A percentile compares a stretch with the other conserved stretches of the same genome.
phyloP scores from a whole-genome alignment of 2,113 vertebrate species.

The Anoplopoma fimbria region DNA sequence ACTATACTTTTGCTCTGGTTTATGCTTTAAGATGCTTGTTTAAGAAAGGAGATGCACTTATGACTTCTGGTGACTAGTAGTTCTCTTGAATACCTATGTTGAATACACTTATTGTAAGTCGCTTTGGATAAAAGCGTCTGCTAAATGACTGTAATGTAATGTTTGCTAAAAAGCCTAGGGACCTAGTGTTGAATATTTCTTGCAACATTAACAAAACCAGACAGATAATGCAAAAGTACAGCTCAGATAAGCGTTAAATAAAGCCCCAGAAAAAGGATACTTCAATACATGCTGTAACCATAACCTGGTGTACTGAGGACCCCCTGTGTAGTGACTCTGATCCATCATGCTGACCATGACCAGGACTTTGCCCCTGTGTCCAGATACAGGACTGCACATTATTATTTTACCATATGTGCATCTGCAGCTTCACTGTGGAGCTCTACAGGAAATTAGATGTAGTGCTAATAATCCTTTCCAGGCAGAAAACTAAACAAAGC shows the following conservation, averaged over 20 bases:
- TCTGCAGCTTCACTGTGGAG: background rate
- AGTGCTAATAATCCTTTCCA: background rate
- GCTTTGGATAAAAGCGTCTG: too few species aligned
- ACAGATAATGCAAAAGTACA: background rate
- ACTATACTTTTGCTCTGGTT: too few species aligned
- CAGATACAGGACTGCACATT: background rate
- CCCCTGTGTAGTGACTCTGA: background rate
- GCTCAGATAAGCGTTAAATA: background rate
- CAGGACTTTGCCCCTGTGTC: background rate
- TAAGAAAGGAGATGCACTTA: too few species aligned
- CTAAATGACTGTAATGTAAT: too few species aligned
- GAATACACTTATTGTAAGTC: too few species aligned
- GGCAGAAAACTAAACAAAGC: background rate
- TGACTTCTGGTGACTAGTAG: too few species aligned
- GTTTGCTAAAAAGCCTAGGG: conserved; percentile 1
- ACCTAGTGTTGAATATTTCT: background rate
- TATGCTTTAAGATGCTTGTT: too few species aligned
- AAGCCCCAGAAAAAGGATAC: background rate
- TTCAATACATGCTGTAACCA: background rate
- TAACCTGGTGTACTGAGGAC: background rate
- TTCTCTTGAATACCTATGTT: too few species aligned
- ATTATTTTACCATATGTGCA: conserved; percentile 12
- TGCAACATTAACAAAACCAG: background rate
- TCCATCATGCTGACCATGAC: background rate
- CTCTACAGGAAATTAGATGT: background rate